Conservation (phyloP, 2,888 invertebrate species). For the Mesodorylaimus sp. region DNA sequence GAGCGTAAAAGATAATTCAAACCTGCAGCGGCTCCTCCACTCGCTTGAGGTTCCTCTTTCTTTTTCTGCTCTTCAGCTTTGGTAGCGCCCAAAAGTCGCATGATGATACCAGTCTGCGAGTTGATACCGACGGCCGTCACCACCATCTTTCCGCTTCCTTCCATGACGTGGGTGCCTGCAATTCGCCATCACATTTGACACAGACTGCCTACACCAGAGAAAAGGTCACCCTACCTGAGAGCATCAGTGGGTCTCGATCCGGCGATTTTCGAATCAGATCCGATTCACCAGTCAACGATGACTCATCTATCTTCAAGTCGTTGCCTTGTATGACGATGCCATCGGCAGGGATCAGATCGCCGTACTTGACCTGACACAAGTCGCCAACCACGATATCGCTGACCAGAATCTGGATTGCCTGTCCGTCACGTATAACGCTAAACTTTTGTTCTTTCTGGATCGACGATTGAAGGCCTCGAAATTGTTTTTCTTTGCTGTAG, state of each 20-base stretch:
- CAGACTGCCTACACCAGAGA: neutral
- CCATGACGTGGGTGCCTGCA: conserved; percentile 26
- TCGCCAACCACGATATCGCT: conserved; percentile 95
- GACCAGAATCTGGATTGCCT: conserved; percentile 81
- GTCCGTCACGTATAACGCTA: conserved; percentile 74
- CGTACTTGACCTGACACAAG: conserved; percentile 63
- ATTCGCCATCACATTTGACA: neutral
- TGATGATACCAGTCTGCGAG: conserved; percentile 29
- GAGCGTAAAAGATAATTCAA: too few species aligned
- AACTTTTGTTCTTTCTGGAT: conserved; percentile 99
- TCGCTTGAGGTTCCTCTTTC: too few species aligned
- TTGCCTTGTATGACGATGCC: conserved; percentile 38
- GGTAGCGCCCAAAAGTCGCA: conserved; percentile 28
- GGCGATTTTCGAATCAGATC: conserved; percentile 26
- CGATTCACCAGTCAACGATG: conserved; percentile 30
- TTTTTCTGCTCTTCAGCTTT: conserved; percentile 21
- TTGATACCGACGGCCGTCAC: conserved; percentile 25
- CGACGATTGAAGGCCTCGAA: conserved; percentile 43
- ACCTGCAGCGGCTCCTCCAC: too few species aligned
- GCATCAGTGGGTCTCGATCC: conserved; percentile 24
- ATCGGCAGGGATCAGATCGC: conserved; percentile 39
- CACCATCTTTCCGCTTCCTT: conserved; percentile 24
- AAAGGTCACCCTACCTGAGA: conserved; percentile 18
- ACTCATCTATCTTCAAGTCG: conserved; percentile 36
- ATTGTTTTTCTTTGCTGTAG: conserved; percentile 37